These are phyloP conservation scores for Portevinia maculata DNA, from an alignment of 2,888 invertebrate genomes.

Conservation along the genomic window DNA sequence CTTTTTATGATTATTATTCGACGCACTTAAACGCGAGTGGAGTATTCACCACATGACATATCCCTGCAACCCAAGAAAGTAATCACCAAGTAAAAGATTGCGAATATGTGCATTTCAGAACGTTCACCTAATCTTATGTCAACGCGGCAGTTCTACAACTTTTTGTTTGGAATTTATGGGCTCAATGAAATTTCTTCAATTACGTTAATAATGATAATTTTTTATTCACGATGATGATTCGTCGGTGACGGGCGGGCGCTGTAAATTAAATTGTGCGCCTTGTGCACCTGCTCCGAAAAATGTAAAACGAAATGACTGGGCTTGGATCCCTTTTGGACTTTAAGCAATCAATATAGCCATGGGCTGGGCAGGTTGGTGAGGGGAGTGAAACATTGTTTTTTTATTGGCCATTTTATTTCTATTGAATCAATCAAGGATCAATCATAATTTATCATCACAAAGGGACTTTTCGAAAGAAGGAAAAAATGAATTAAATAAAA, in stretches of 20 bases:
- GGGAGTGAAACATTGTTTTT: not conserved
- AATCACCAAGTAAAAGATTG: slow-evolving; percentile 54
- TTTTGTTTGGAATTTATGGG: slow-evolving; percentile 58
- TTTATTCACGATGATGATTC: slow-evolving; percentile 69
- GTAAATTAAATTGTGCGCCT: slow-evolving; percentile 62
- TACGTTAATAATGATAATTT: slow-evolving; percentile 72
- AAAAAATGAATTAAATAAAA: slow-evolving; percentile 16
- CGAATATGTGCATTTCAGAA: not conserved
- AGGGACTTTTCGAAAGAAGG: slow-evolving; percentile 8
- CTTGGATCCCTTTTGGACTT: slow-evolving; percentile 39
- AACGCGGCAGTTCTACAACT: slow-evolving; percentile 57
- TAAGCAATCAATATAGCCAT: slow-evolving; percentile 36
- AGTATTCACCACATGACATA: slow-evolving; percentile 39
- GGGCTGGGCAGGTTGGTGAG: not conserved
- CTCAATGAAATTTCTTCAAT: slow-evolving; percentile 70
- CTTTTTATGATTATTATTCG: slow-evolving; percentile 74
- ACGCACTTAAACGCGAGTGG: slow-evolving; percentile 67
- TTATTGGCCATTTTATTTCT: slow-evolving; percentile 20
- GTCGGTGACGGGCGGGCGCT: slow-evolving; percentile 28
- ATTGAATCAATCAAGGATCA: slow-evolving; percentile 61
- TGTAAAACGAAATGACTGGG: slow-evolving; percentile 16
- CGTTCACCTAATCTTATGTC: slow-evolving; percentile 58
- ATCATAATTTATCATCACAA: slow-evolving; percentile 69
- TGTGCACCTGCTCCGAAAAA: slow-evolving; percentile 42
- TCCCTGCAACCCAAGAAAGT: slow-evolving; percentile 65